Evolutionary conservation across 1,140 invertebrate species (phyloP).

Genomic region (Pachypeltis micranthus): DNA sequence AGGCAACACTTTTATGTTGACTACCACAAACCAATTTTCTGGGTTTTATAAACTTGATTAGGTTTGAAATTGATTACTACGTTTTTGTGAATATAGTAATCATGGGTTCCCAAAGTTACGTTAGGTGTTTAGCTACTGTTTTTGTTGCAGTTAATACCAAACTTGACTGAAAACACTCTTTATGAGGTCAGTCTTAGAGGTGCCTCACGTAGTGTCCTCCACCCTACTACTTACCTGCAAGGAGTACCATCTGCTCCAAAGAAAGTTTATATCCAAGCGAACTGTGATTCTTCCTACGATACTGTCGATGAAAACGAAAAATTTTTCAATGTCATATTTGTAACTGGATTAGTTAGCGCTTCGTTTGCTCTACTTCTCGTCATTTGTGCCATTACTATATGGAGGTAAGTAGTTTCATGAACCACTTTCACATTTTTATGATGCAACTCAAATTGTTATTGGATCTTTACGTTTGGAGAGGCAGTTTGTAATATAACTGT

Average conservation of each 20-base stretch:
- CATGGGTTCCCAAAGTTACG: too few species aligned
- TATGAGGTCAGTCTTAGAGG: conserved; percentile 64
- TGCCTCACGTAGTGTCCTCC: conserved; percentile 52
- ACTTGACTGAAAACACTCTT: conserved; percentile 57
- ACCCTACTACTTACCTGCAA: conserved; percentile 47
- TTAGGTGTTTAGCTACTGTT: too few species aligned
- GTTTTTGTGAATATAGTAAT: too few species aligned
- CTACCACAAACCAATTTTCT: too few species aligned
- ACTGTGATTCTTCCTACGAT: conserved; percentile 18
- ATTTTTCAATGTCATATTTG: conserved; percentile 40
- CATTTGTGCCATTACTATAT: conserved; percentile 56
- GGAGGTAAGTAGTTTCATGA: conserved; percentile 50
- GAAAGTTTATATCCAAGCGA: conserved; percentile 38
- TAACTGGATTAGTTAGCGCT: conserved; percentile 58
- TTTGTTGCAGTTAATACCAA: conserved; percentile 51
- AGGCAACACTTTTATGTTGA: too few species aligned
- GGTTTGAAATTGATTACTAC: too few species aligned
- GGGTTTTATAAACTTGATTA: too few species aligned
- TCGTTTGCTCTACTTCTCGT: conserved; percentile 56
- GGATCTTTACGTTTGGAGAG: too few species aligned
- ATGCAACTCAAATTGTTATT: too few species aligned
- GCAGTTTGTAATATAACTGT: too few species aligned
- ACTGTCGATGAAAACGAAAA: conserved; percentile 37
- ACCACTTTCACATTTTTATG: too few species aligned
- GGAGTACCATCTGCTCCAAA: conserved; percentile 50